Evolutionary conservation across 2,797 vertebrate genomes (phyloP).

Genomic region (Alosa sapidissima): DNA sequence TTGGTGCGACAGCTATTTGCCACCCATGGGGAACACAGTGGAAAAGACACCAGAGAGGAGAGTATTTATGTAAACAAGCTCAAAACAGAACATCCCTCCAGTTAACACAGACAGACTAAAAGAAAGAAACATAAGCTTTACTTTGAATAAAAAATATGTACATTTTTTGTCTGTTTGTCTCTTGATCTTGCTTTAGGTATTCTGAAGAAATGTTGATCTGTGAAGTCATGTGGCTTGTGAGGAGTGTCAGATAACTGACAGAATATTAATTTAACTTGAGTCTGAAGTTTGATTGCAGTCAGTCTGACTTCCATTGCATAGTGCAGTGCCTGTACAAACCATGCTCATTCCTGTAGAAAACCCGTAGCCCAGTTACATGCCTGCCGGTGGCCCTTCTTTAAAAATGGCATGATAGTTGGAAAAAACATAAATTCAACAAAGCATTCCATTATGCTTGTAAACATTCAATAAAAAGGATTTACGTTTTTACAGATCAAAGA

Average conservation of each 20-base stretch:
- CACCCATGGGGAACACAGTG: not conserved
- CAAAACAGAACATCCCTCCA: not conserved
- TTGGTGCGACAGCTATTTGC: not conserved
- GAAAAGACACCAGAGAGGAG: not conserved
- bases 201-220: not conserved
- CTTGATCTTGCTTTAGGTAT: not conserved
- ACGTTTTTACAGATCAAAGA: no score
- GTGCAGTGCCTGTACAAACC: no score
- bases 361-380: no score
- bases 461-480: no score
- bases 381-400: no score
- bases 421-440: no score
- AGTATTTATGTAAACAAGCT: constrained; percentile 4
- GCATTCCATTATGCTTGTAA: no score
- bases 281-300: not conserved
- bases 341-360: no score
- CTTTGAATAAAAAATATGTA: not conserved
- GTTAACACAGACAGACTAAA: not conserved
- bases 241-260: not conserved
- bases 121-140: not conserved
- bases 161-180: no score
- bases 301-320: not conserved
- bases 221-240: not conserved
- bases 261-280: not conserved
- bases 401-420: no score